A percentile compares a stretch with the other conserved stretches of the same genome.
Evolutionary conservation across 2,113 vertebrate genomes (phyloP).

Genomic region (Equus quagga): DNA sequence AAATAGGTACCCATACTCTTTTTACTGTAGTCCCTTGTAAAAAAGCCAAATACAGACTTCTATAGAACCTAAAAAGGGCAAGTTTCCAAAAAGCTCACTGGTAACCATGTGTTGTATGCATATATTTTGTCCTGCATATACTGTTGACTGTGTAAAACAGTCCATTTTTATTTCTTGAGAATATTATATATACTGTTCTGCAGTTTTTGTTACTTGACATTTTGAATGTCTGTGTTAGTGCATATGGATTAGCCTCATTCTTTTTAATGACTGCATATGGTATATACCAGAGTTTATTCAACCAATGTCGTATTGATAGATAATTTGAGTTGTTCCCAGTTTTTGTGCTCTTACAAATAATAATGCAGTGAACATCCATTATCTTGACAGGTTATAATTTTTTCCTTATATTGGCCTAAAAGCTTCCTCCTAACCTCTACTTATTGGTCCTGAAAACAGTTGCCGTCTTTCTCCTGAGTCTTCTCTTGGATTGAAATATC

Average conservation of each 20-base stretch:
- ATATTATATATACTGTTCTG: conserved; percentile 4
- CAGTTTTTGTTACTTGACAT: conserved; percentile 63
- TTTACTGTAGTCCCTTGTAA: neutral
- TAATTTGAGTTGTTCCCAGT: conserved; percentile 35
- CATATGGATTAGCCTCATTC: conserved; percentile 40
- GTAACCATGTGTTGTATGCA: neutral
- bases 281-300: conserved; percentile 27
- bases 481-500: conserved; percentile 27
- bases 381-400: conserved; percentile 41
- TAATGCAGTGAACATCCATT: conserved; percentile 1
- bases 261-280: conserved; percentile 26
- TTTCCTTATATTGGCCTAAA: conserved; percentile 33
- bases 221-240: conserved; percentile 63
- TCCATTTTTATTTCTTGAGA: conserved; percentile 55
- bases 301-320: neutral
- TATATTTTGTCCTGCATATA: neutral
- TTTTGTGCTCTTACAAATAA: conserved; percentile 50
- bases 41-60: neutral
- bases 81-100: neutral
- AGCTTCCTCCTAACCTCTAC: neutral
- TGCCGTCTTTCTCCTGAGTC: neutral
- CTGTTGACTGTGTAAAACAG: neutral
- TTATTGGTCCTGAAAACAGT: neutral
- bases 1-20: neutral
- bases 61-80: neutral